These are phyloP conservation scores for Acridotheres tristis DNA, from an alignment of 2,797 vertebrate genomes.

Conservation along the genomic window DNA sequence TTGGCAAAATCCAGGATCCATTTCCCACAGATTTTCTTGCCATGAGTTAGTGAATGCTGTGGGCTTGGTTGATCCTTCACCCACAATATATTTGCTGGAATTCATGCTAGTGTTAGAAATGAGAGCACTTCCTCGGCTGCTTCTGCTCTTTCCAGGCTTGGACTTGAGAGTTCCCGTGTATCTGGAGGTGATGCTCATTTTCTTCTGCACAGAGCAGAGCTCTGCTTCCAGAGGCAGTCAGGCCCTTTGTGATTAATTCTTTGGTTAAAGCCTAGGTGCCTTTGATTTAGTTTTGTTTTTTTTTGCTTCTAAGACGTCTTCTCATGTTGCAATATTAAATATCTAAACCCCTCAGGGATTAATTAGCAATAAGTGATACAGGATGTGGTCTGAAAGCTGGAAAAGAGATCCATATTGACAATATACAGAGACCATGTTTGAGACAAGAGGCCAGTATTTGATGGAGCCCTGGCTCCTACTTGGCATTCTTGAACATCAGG, in stretches of 20 bases:
- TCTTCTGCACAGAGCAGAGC: not conserved
- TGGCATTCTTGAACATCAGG: not conserved
- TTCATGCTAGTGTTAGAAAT: not conserved
- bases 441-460: not conserved
- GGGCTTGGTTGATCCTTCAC: not conserved
- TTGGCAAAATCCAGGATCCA: not conserved
- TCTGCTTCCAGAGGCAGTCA: not conserved
- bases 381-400: not conserved
- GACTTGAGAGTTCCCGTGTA: not conserved
- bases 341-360: conserved; percentile 11
- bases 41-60: not conserved
- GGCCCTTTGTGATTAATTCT: not conserved
- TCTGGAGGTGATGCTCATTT: not conserved
- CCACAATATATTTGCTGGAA: not conserved
- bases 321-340: conserved; percentile 23
- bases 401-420: not conserved
- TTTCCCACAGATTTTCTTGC: not conserved
- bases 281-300: not conserved
- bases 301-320: not conserved
- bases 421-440: not conserved
- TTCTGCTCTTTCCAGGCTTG: not conserved
- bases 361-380: conserved; percentile 31
- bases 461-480: not conserved
- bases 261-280: not conserved
- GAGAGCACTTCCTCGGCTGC: not conserved